A percentile compares a stretch with the other conserved stretches of the same genome.
phyloP scores from a whole-genome alignment of 2,797 vertebrate species.

The Ciconia nigra region DNA sequence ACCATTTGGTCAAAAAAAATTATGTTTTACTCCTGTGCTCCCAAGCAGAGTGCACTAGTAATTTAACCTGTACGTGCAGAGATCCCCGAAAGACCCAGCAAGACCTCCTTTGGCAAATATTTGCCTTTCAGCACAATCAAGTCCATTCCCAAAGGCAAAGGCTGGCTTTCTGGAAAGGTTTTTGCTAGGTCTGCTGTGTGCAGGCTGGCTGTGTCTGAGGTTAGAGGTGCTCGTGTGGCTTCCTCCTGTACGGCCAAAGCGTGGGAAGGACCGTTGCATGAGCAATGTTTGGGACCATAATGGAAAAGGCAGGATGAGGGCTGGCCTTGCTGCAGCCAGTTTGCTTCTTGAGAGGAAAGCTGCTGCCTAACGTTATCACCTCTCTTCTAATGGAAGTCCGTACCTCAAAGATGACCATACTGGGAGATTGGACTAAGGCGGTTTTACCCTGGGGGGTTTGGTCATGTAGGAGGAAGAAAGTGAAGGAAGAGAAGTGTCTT shows the following conservation, averaged over 20 bases:
- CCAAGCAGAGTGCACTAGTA: not conserved
- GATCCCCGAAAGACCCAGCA: not conserved
- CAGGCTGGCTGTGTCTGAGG: not conserved
- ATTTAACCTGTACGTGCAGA: not conserved
- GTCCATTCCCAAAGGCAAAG: not conserved
- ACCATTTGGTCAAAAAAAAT: not conserved
- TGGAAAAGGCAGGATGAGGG: not conserved
- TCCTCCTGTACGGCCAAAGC: accelerated
- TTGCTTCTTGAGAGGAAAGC: not conserved
- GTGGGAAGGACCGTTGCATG: accelerated
- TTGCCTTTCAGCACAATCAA: not conserved
- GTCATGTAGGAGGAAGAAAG: not conserved
- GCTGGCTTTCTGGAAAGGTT: not conserved
- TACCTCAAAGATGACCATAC: not conserved
- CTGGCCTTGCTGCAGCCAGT: not conserved
- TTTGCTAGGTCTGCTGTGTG: not conserved
- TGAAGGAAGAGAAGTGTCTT: not conserved
- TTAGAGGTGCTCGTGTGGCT: not conserved
- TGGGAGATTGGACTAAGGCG: not conserved
- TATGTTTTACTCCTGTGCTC: not conserved
- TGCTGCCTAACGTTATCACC: not conserved
- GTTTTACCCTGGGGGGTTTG: not conserved
- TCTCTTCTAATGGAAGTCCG: not conserved
- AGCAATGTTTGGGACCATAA: not conserved
- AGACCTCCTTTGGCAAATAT: not conserved